Percentiles rank a stretch among this genome's conserved stretches.
phyloP scores from a whole-genome alignment of 2,888 invertebrate species.

The Drosophila macrothrix region DNA sequence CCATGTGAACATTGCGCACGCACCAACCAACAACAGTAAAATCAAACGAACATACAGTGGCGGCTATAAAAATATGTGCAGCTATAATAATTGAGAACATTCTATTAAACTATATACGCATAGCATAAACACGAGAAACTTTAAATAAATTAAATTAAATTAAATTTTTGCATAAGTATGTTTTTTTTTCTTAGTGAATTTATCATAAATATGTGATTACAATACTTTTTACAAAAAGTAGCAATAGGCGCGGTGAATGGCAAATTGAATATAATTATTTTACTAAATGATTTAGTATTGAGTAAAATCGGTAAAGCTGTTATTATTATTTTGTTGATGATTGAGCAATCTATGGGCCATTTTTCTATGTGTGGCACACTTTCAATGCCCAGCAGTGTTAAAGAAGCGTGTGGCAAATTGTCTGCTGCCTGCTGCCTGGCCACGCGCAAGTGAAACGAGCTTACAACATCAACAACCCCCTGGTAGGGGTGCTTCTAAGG shows the following conservation, averaged over 20 bases:
- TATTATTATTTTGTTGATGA: neutral
- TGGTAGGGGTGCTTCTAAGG: conserved; percentile 24
- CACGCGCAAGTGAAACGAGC: conserved; percentile 72
- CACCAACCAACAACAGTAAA: conserved; percentile 45
- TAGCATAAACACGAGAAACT: neutral
- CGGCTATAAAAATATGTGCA: conserved; percentile 3
- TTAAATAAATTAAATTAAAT: neutral
- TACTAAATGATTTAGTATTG: neutral
- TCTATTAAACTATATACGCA: neutral
- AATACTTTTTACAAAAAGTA: neutral
- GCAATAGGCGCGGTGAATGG: neutral
- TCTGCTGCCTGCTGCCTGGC: conserved; percentile 37
- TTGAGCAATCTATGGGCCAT: neutral
- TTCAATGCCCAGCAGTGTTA: conserved; percentile 45
- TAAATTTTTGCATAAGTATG: neutral
- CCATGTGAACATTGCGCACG: conserved; percentile 57
- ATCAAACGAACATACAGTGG: conserved; percentile 25
- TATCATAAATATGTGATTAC: neutral
- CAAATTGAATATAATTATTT: neutral
- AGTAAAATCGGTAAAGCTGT: neutral
- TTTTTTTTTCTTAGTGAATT: neutral
- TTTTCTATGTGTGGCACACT: neutral
- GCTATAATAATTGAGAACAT: neutral
- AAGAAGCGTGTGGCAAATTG: conserved; percentile 1
- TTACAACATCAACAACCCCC: conserved; percentile 47